Percentiles rank a stretch among this genome's conserved stretches.
Evolutionary conservation across 2,888 invertebrate species (phyloP).

Genomic region (Anodontia alba): DNA sequence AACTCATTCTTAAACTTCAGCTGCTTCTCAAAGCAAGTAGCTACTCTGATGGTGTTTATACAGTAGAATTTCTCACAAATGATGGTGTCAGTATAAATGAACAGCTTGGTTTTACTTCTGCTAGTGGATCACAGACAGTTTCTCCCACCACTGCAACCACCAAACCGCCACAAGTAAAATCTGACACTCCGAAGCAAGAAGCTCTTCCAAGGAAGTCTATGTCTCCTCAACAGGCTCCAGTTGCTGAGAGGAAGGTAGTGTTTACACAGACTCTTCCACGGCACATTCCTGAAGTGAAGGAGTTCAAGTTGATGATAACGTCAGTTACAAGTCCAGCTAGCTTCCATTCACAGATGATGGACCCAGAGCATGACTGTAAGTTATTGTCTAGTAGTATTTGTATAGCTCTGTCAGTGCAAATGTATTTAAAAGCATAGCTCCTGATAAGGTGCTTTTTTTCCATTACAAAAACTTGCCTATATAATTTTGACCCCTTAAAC

Average conservation of each 20-base stretch:
- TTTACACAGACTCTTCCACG: conserved; percentile 49
- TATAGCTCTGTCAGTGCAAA: too few species aligned
- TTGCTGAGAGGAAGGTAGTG: conserved; percentile 38
- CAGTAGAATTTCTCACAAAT: conserved; percentile 44
- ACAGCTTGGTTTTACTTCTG: conserved; percentile 2
- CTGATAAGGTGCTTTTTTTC: too few species aligned
- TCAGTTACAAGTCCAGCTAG: conserved; percentile 54
- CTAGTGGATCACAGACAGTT: not conserved
- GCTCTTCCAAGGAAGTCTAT: conserved; percentile 37
- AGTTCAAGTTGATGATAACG: conserved; percentile 57
- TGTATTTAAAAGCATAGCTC: too few species aligned
- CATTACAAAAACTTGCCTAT: too few species aligned
- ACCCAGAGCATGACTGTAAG: conserved; percentile 17
- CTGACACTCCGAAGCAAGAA: conserved; percentile 15
- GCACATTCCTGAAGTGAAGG: conserved; percentile 32
- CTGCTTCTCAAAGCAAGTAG: conserved; percentile 36
- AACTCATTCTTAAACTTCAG: conserved; percentile 25
- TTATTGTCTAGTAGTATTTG: too few species aligned
- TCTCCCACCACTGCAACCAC: not conserved
- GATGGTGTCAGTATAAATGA: conserved; percentile 53
- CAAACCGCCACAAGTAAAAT: not conserved
- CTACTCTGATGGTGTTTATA: conserved; percentile 44
- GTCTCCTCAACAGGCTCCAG: conserved; percentile 28
- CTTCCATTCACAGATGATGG: conserved; percentile 62
- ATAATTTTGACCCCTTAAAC: too few species aligned